Percentiles rank a stretch among this genome's conserved stretches.
These are phyloP conservation scores for Ferrisia virgata DNA, from an alignment of 2,888 invertebrate genomes.

Conservation along the genomic window DNA sequence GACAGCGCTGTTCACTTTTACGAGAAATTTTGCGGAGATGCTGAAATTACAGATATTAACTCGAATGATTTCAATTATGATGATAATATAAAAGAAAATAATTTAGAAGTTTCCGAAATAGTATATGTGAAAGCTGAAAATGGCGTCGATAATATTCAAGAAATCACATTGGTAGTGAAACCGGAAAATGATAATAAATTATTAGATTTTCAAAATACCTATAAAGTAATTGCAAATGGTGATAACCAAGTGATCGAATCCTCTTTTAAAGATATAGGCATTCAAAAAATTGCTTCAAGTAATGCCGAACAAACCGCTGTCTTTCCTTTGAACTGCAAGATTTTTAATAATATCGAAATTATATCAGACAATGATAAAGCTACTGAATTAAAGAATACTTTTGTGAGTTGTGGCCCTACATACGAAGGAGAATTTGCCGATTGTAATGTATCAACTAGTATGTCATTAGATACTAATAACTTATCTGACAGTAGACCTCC, in stretches of 20 bases:
- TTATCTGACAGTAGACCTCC: conserved; percentile 22
- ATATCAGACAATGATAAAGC: neutral
- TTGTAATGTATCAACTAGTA: conserved; percentile 11
- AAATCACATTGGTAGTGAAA: conserved; percentile 36
- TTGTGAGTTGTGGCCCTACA: neutral
- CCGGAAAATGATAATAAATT: conserved; percentile 25
- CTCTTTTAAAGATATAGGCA: conserved; percentile 21
- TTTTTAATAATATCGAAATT: conserved; percentile 4
- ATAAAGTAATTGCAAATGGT: conserved; percentile 35
- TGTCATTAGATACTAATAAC: neutral
- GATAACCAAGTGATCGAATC: conserved; percentile 20
- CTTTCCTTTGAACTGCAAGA: conserved; percentile 11
- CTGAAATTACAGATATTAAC: neutral
- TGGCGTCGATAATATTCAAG: conserved; percentile 37
- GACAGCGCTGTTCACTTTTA: conserved; percentile 27
- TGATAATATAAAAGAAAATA: neutral
- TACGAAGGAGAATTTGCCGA: neutral
- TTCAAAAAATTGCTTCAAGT: conserved; percentile 4
- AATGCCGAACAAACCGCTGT: neutral
- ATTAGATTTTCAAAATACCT: conserved; percentile 33
- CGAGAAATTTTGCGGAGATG: conserved; percentile 32
- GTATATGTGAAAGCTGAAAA: conserved; percentile 37
- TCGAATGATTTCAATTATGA: neutral
- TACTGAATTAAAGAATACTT: neutral
- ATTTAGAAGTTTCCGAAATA: conserved; percentile 34